These are phyloP conservation scores for Coecobrya sp. DNA, from an alignment of 2,888 invertebrate species.

Conservation along the genomic window DNA sequence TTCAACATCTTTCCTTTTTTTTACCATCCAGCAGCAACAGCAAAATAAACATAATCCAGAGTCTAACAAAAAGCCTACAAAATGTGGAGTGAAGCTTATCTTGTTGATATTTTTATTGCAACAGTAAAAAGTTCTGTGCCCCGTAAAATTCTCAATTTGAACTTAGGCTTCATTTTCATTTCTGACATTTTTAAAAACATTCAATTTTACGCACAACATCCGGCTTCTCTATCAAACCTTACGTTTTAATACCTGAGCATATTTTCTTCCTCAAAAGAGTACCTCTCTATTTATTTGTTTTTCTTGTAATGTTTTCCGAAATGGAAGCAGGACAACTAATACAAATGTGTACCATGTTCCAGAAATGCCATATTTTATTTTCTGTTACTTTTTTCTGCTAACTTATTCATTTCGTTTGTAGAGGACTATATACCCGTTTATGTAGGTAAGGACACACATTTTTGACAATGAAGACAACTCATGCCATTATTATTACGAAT, in stretches of 20 bases:
- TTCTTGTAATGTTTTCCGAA: too few species aligned
- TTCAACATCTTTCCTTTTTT: constrained; percentile 27
- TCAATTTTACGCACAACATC: not conserved
- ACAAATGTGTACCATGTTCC: too few species aligned
- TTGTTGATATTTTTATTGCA: not conserved
- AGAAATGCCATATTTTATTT: too few species aligned
- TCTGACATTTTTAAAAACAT: too few species aligned
- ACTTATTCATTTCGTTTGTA: not conserved
- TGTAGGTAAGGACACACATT: not conserved
- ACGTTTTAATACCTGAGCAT: not conserved
- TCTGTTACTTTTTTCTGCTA: not conserved
- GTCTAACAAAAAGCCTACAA: not conserved
- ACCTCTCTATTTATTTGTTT: too few species aligned
- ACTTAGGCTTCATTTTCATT: too few species aligned
- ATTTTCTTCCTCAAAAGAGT: too few species aligned
- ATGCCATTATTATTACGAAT: not conserved
- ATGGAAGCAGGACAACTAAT: too few species aligned
- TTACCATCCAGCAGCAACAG: not conserved
- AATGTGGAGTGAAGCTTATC: not conserved
- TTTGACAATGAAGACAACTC: not conserved
- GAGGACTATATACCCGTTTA: not conserved
- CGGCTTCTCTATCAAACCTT: not conserved
- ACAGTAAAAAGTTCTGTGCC: not conserved
- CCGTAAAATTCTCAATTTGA: not conserved
- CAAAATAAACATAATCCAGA: not conserved